These are phyloP conservation scores for Noctua comes DNA, from an alignment of 2,888 invertebrate genomes.

Conservation along the genomic window DNA sequence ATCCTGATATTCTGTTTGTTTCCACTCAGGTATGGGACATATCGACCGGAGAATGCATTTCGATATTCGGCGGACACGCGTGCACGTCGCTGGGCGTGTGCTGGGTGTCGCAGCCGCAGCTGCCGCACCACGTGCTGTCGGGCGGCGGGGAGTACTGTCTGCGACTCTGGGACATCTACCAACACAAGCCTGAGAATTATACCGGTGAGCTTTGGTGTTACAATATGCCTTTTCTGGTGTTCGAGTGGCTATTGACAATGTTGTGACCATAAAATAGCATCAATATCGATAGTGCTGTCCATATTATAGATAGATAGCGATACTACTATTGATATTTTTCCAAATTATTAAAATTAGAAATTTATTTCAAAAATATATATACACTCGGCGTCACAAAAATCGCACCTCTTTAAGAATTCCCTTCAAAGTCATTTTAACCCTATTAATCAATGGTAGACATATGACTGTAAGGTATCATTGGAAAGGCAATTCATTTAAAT, in stretches of 20 bases:
- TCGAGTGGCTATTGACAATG: neutral
- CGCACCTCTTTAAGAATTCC: too few relatives aligned
- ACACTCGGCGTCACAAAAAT: too few relatives aligned
- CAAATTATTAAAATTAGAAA: neutral
- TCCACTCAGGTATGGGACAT: constrained; percentile 79
- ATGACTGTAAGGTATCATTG: too few relatives aligned
- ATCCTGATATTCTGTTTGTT: neutral
- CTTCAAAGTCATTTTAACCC: too few relatives aligned
- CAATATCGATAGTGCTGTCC: neutral
- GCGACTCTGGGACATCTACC: constrained; percentile 91
- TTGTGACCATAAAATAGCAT: neutral
- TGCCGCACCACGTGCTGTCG: constrained; percentile 91
- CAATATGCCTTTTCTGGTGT: neutral
- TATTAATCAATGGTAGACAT: too few relatives aligned
- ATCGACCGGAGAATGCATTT: constrained; percentile 79
- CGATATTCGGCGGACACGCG: constrained; percentile 91
- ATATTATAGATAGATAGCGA: neutral
- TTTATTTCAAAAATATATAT: neutral
- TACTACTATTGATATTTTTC: neutral
- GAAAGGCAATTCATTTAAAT: too few relatives aligned
- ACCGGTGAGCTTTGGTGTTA: constrained; percentile 58
- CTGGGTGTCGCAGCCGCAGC: constrained; percentile 91
- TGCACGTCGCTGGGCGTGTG: constrained; percentile 89
- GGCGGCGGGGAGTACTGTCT: constrained; percentile 92
- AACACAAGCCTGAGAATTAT: constrained; percentile 81